Evolutionary conservation across 2,888 invertebrate species (phyloP).

Genomic region (Sepiola atlantica): DNA sequence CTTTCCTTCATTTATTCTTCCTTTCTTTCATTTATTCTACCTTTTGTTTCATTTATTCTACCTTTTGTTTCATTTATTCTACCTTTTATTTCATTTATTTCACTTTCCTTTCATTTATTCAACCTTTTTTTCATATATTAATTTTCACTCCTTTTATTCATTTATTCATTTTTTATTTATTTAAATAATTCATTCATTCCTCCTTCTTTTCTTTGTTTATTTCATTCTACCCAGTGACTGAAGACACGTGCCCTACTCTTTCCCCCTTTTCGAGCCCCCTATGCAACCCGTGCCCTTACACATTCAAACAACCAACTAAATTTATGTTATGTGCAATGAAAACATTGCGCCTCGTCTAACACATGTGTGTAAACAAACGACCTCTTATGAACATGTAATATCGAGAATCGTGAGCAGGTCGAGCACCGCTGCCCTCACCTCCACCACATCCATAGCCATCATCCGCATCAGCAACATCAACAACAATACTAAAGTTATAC

Average conservation of each 20-base stretch:
- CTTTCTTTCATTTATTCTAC: too few species aligned
- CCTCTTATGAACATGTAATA: neutral
- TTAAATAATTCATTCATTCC: neutral
- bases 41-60: neutral
- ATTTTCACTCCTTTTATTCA: neutral
- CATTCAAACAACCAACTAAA: slow-evolving; percentile 32
- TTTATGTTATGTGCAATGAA: slow-evolving; percentile 15
- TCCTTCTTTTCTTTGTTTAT: neutral
- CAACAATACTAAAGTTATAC: too few species aligned
- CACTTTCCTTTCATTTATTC: neutral
- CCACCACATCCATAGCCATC: neutral
- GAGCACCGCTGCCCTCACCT: neutral
- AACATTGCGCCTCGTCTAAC: slow-evolving; percentile 32
- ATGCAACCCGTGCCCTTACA: neutral
- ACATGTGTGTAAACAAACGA: slow-evolving; percentile 12
- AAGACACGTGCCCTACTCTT: neutral
- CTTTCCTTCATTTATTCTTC: too few species aligned
- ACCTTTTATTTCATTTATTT: neutral
- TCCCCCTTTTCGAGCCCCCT: neutral
- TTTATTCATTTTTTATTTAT: neutral
- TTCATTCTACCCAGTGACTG: neutral
- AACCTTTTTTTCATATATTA: neutral
- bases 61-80: neutral
- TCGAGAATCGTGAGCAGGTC: neutral
- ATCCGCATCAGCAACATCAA: too few species aligned